Evolutionary conservation across 2,113 vertebrate species (phyloP).

Genomic region (Gobius niger): DNA sequence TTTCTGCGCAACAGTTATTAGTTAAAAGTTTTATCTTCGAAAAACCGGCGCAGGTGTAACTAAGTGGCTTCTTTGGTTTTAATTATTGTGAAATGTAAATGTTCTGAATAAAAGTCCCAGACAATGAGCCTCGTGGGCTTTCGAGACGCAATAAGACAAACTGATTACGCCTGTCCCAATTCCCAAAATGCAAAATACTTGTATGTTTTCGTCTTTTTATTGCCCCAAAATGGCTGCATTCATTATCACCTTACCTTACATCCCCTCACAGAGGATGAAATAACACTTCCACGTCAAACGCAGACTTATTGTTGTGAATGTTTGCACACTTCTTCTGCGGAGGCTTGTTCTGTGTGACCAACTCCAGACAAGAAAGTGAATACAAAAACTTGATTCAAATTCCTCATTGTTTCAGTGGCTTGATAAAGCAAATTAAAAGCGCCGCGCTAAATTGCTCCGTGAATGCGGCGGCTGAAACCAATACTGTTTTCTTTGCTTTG

Average conservation of each 20-base stretch:
- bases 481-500: constrained; percentile 78
- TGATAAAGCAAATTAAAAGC: constrained; percentile 46
- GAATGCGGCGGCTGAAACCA: constrained; percentile 69
- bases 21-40: constrained; percentile 25
- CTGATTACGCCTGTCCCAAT: constrained; percentile 53
- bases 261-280: too few species aligned
- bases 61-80: constrained; percentile 38
- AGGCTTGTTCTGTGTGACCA: constrained; percentile 17
- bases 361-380: constrained; percentile 20
- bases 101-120: constrained; percentile 49
- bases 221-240: constrained; percentile 41
- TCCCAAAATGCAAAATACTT: constrained; percentile 55
- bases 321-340: constrained; percentile 14
- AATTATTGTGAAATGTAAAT: constrained; percentile 48
- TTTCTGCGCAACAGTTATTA: constrained; percentile 31
- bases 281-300: too few species aligned
- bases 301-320: not conserved
- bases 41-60: constrained; percentile 17
- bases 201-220: constrained; percentile 40
- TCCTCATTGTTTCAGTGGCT: constrained; percentile 62
- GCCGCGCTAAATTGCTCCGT: constrained; percentile 62
- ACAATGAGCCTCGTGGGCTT: constrained; percentile 62
- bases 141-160: constrained; percentile 56
- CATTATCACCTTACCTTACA: constrained; percentile 35
- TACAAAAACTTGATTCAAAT: constrained; percentile 53